Base-by-base conservation (phyloP, 2,888 invertebrate species). In the Chalcis sispes region DNA sequence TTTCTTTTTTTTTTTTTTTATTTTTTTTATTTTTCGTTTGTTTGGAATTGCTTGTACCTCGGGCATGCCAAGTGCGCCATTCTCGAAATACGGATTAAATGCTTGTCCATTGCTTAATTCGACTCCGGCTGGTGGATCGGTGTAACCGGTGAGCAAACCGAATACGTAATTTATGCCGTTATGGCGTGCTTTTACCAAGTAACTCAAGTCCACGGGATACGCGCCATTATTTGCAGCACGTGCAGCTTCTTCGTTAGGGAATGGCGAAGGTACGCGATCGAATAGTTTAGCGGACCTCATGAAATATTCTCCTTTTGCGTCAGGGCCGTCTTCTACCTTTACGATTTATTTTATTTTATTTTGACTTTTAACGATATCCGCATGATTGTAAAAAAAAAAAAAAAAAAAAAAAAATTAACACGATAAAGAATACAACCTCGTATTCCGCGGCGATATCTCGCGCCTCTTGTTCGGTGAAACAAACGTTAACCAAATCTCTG, bases 51-150 rank as follows among this genome's bases (percentile, higher is more conserved):
- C n/a, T n/a, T n/a, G 4, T 46, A 93, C 93, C 90, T 94, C 96
- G 2, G 95, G 95, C 98, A 98, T 98, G 69, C 95, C 93, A 85
- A 98, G 96, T 83, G 97, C 95, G 46, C 98, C 98, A n/a, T 98
- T 99, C 0, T 95, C 92, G 92, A 99, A 99, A 90, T 99, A 99
- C 0, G 98, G 96, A 89, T 99, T 99, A 90, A 95, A 99, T 89
- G 96, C 93, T 89, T 97, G 96, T 3, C 97, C 98, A 71, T 98
- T 98, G 69, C 93, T 91, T 8, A 98, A 87, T 65, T 90, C 85
- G 0, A 98, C 87, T 61, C 99, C 99, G 54, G 97, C 98, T 1
- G 98, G 98, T 2, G 98, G 18, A 98, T 98, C 86, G 85, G 92
- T 92, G 90, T 98, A 99, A 29, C 98, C 98, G 40, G 98, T 99